Evolutionary conservation across 2,888 invertebrate species (phyloP).

Genomic region (Plutella xylostella): DNA sequence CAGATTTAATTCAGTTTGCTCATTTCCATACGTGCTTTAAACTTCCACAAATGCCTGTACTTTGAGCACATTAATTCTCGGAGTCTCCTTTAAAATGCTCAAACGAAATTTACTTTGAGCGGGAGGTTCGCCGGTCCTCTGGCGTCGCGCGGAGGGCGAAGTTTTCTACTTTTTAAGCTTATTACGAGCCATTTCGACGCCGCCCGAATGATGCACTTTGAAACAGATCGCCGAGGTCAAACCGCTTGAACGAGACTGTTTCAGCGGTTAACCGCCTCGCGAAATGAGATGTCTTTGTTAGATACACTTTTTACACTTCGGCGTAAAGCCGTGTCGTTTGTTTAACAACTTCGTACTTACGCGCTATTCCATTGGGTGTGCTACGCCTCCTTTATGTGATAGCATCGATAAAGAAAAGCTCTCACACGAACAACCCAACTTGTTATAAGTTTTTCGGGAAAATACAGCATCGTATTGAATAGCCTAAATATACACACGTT

Average conservation of each 20-base stretch:
- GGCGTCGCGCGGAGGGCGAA: not conserved
- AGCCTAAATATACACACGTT: too few relatives aligned
- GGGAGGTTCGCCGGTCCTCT: not conserved
- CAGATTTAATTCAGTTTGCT: not conserved
- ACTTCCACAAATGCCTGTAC: not conserved
- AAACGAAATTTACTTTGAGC: not conserved
- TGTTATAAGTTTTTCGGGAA: too few relatives aligned
- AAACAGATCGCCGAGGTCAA: constrained; percentile 1
- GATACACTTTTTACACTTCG: not conserved
- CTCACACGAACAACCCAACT: too few relatives aligned
- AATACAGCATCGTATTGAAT: too few relatives aligned
- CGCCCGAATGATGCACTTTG: constrained; percentile 1
- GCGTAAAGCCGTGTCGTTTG: too few relatives aligned
- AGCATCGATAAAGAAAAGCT: too few relatives aligned
- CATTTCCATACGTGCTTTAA: not conserved
- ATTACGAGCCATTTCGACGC: not conserved
- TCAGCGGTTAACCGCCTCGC: not conserved
- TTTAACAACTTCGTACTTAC: too few relatives aligned
- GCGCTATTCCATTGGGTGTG: too few relatives aligned
- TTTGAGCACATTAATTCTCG: not conserved
- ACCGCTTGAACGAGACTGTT: not conserved
- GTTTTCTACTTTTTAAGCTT: constrained; percentile 6
- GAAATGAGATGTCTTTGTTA: not conserved
- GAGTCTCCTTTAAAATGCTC: constrained; percentile 1
- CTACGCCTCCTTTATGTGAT: too few relatives aligned